These are phyloP conservation scores for Onychostoma macrolepis DNA, from an alignment of 2,113 vertebrate genomes.

Conservation along the genomic window DNA sequence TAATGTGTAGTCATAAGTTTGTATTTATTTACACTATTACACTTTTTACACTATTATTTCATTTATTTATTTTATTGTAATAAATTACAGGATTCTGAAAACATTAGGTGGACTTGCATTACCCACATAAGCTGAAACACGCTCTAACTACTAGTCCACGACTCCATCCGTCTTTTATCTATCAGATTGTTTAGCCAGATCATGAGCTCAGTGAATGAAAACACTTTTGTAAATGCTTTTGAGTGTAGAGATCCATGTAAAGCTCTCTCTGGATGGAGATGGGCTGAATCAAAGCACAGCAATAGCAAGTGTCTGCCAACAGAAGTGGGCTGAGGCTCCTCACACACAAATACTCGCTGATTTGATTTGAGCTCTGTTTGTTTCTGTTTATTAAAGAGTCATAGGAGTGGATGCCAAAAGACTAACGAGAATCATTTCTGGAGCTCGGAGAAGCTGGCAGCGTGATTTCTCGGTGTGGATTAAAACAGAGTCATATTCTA, in stretches of 20 bases:
- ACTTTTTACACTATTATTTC: too few relatives aligned
- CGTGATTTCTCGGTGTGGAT: slow-evolving; percentile 18
- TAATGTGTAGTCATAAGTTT: too few relatives aligned
- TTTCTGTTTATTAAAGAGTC: slow-evolving; percentile 56
- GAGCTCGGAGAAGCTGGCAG: slow-evolving; percentile 47
- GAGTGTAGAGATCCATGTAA: slow-evolving; percentile 2
- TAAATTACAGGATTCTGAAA: background rate
- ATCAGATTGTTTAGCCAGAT: slow-evolving; percentile 7
- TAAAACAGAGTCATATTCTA: slow-evolving; percentile 38
- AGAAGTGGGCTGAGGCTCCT: slow-evolving; percentile 43
- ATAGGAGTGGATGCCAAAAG: slow-evolving; percentile 45
- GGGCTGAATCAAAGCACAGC: slow-evolving; percentile 40
- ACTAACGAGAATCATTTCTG: slow-evolving; percentile 55
- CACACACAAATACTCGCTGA: slow-evolving; percentile 37
- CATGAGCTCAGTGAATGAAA: slow-evolving; percentile 31
- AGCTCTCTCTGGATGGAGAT: slow-evolving; percentile 42
- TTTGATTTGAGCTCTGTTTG: slow-evolving; percentile 48
- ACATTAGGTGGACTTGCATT: background rate
- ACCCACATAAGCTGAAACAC: background rate
- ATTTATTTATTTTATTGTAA: too few relatives aligned
- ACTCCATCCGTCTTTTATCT: slow-evolving; percentile 18
- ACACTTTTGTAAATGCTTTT: slow-evolving; percentile 20
- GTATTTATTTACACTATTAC: too few relatives aligned
- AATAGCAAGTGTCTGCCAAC: slow-evolving; percentile 40
- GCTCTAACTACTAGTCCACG: background rate